phyloP scores from a whole-genome alignment of 2,113 vertebrate genomes.

The Ibidorhyncha struthersii region DNA sequence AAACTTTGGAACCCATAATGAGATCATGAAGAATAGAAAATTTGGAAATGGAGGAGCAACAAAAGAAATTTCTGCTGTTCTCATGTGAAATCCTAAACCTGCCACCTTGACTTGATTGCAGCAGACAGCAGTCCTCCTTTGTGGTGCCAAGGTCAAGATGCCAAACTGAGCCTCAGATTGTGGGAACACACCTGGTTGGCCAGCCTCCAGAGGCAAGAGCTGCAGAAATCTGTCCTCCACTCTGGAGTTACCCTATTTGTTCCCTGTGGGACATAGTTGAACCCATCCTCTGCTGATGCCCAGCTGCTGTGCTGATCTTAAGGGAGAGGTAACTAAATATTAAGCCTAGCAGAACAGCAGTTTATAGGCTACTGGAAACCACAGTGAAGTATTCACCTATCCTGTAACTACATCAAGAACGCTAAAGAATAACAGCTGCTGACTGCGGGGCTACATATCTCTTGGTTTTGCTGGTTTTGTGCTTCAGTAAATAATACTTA shows the following conservation, averaged over 20 bases:
- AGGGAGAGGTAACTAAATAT: background rate
- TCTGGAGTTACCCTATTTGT: background rate
- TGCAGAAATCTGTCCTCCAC: background rate
- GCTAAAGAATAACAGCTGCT: background rate
- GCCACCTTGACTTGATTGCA: background rate
- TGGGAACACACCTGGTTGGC: background rate
- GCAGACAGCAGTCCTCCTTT: background rate
- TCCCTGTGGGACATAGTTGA: background rate
- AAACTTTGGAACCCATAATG: background rate
- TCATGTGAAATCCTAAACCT: background rate
- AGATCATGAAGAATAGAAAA: background rate
- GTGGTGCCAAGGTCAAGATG: background rate
- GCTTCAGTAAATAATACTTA: background rate
- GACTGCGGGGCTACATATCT: background rate
- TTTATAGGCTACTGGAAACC: background rate
- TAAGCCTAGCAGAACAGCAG: background rate
- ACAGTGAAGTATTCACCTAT: background rate
- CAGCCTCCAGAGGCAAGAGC: fast-evolving
- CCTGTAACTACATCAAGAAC: background rate
- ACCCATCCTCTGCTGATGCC: background rate
- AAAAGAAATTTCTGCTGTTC: background rate
- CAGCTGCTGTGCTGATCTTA: background rate
- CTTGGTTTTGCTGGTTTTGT: background rate
- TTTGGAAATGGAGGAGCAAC: background rate
- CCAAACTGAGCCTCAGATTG: background rate